These are phyloP conservation scores for Mormyrus iriodes DNA, from an alignment of 2,113 vertebrate genomes.

Conservation along the genomic window DNA sequence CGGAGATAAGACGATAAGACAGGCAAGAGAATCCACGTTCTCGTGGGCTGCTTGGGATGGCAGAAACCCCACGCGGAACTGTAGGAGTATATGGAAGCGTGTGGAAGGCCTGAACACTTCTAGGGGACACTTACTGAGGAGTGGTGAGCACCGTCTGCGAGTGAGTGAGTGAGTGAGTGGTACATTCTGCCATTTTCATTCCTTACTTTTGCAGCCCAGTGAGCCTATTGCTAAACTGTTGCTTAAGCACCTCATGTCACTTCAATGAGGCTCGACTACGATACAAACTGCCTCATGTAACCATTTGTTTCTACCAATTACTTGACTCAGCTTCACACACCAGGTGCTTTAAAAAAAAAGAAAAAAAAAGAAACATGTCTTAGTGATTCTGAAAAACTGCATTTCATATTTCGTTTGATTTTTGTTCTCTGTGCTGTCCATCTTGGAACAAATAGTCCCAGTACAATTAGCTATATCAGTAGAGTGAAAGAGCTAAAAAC, in stretches of 20 bases:
- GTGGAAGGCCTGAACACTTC: neutral
- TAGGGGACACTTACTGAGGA: neutral
- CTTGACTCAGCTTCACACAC: neutral
- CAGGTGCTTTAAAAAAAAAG: neutral
- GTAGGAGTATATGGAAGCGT: neutral
- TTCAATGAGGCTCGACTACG: neutral
- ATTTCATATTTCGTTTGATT: neutral
- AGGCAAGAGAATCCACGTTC: neutral
- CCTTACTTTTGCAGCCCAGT: neutral
- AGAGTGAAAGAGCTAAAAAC: neutral
- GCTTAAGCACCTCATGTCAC: neutral
- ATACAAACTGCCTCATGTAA: neutral
- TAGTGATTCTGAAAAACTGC: neutral
- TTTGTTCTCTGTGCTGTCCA: neutral
- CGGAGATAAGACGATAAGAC: conserved; percentile 22
- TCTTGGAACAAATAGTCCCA: neutral
- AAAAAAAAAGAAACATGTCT: neutral
- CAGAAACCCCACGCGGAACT: neutral
- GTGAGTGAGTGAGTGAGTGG: too few relatives aligned
- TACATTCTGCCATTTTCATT: neutral
- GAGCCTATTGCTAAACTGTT: neutral
- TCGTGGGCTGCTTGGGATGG: neutral
- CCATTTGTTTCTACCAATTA: neutral
- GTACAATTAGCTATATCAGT: neutral
- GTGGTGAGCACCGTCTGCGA: neutral